These are phyloP conservation scores for Tachysurus vachellii DNA, from an alignment of 2,113 vertebrate species.

Conservation along the genomic window DNA sequence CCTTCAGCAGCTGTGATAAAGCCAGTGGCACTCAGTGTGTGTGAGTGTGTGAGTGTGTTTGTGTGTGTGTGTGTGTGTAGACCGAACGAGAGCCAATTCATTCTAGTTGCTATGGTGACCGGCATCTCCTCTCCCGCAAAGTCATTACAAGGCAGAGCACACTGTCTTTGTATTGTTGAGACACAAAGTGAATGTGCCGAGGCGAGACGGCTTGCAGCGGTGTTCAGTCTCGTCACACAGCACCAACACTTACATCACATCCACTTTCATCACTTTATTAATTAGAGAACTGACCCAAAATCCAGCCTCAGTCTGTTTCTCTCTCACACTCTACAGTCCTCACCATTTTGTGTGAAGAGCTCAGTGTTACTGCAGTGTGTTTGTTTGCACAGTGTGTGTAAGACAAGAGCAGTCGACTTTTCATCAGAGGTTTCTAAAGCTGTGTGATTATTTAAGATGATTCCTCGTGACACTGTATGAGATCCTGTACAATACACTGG, in stretches of 20 bases:
- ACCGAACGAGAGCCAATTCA: background rate
- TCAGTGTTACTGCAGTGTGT: background rate
- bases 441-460: no score
- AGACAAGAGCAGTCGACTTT: no score
- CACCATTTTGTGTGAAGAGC: background rate
- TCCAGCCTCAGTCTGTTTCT: background rate
- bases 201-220: background rate
- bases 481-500: no score
- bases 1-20: background rate
- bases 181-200: background rate
- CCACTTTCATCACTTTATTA: background rate
- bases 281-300: background rate
- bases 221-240: background rate
- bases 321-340: background rate
- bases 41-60: slow-evolving; percentile 3
- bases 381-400: background rate
- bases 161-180: background rate
- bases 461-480: no score
- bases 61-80: background rate
- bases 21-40: background rate
- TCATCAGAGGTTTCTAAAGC: background rate
- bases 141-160: slow-evolving; percentile 47
- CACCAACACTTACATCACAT: background rate
- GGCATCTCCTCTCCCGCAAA: slow-evolving; percentile 37
- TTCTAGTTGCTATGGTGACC: slow-evolving; percentile 55